phyloP scores from a whole-genome alignment of 2,888 invertebrate genomes.

The Sepiola atlantica region DNA sequence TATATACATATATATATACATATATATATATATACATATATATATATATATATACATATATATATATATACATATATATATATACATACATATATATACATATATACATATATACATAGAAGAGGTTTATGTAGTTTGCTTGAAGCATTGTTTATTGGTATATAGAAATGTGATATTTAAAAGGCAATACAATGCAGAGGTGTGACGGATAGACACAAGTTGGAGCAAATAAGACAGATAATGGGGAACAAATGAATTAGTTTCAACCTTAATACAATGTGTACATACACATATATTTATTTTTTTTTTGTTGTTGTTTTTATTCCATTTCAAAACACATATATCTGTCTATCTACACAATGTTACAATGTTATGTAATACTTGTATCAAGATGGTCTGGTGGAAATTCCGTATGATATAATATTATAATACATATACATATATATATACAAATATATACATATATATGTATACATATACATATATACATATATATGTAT shows the following conservation, averaged over 20 bases:
- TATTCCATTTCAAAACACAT: not conserved
- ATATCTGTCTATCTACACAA: not conserved
- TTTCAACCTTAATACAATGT: too few relatives aligned
- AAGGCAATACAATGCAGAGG: too few relatives aligned
- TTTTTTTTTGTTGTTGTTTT: not conserved
- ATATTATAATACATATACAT: too few relatives aligned
- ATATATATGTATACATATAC: not conserved
- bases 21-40: slow-evolving; percentile 17
- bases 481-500: not conserved
- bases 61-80: slow-evolving; percentile 17
- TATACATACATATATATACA: not conserved
- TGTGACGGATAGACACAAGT: too few relatives aligned
- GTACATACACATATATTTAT: too few relatives aligned
- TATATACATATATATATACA: not conserved
- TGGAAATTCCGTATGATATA: too few relatives aligned
- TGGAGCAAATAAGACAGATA: too few relatives aligned
- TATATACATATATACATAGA: slow-evolving; percentile 3
- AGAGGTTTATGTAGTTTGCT: not conserved
- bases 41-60: slow-evolving; percentile 17
- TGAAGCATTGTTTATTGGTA: too few relatives aligned
- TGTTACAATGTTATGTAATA: too few relatives aligned
- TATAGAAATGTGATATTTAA: too few relatives aligned
- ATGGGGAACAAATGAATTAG: too few relatives aligned
- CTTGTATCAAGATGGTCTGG: too few relatives aligned
- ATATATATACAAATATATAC: not conserved